Base-by-base conservation (phyloP, 2,888 invertebrate species). In the Andrena bicolor region DNA sequence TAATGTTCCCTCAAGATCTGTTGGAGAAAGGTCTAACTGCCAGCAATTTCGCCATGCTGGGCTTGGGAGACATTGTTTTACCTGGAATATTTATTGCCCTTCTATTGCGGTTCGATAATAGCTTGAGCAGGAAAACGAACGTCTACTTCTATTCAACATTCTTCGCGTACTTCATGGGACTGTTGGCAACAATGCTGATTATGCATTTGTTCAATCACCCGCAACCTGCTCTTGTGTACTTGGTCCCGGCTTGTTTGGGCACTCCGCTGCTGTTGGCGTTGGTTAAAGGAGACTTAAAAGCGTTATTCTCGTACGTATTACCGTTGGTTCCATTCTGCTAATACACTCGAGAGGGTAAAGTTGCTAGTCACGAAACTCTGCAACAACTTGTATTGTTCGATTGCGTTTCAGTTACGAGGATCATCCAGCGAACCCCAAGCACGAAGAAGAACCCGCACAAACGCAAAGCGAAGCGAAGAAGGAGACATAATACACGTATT, bases 161-260 rank as follows among this genome's bases (percentile, higher is more conserved):
- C 94, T 93, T 96, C 61, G 99, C 99, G 1, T 99, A 99, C 94
- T 97, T 99, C 90, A 94, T 98, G 91, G 99, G 99, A 0, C 95
- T 99, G 83, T 95, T 99, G 93, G 96, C 97, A 28, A 99, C 99
- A 0, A 99, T 99, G 94, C 96, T 98, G 89, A 98, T 99, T 80
- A 99, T 99, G 99, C 99, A 99, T 95, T 95, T 98, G 88, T 99
- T 99, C 95, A 98, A 99, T 94, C 99, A 99, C 95, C 99, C 99
- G 30, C 98, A 99, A 95, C 99, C 99, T 0, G 99, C 99, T 71
- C 95, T 99, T 78, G 95, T 99, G 90, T 99, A 99, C 94, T 95
- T 99, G 86, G 99, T 99, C 82, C 99, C 99, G 6, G 98, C 98
- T 16, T 99, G 99, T 94, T 95, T 99, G 88, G 98, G 97, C 83